phyloP scores from a whole-genome alignment of 2,113 vertebrate genomes.

The Chloroceryle aenea region DNA sequence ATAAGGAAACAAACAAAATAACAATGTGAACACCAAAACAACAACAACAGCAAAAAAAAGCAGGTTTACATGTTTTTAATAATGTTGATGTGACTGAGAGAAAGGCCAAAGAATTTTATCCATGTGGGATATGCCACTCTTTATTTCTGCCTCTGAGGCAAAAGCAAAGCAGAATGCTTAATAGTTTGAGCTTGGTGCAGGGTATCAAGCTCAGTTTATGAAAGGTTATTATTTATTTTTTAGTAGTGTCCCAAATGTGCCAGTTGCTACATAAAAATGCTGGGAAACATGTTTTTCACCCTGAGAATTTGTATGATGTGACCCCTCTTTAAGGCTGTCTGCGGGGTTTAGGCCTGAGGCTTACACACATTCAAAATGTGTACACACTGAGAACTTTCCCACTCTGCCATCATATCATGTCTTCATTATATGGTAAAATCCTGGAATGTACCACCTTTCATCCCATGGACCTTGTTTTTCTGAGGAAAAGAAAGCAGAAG shows the following conservation, averaged over 20 bases:
- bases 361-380: background rate
- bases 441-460: background rate
- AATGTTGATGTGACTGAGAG: constrained; percentile 57
- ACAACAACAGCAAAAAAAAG: background rate
- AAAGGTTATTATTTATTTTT: constrained; percentile 56
- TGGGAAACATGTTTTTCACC: background rate
- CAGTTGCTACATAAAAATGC: constrained; percentile 36
- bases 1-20: constrained; percentile 63
- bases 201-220: constrained; percentile 39
- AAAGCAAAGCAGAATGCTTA: constrained; percentile 32
- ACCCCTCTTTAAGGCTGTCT: background rate
- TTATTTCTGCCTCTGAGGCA: constrained; percentile 63
- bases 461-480: background rate
- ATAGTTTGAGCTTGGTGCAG: constrained; percentile 26
- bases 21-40: constrained; percentile 52
- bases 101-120: constrained; percentile 61
- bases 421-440: background rate
- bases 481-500: background rate
- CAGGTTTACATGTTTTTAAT: constrained; percentile 58
- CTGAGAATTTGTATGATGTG: background rate
- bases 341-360: background rate
- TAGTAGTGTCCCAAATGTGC: constrained; percentile 42
- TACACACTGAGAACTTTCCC: constrained; percentile 1
- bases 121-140: constrained; percentile 54
- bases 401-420: background rate